Evolutionary conservation across 2,797 vertebrate genomes (phyloP).

Genomic region (Enteromius treurensis): DNA sequence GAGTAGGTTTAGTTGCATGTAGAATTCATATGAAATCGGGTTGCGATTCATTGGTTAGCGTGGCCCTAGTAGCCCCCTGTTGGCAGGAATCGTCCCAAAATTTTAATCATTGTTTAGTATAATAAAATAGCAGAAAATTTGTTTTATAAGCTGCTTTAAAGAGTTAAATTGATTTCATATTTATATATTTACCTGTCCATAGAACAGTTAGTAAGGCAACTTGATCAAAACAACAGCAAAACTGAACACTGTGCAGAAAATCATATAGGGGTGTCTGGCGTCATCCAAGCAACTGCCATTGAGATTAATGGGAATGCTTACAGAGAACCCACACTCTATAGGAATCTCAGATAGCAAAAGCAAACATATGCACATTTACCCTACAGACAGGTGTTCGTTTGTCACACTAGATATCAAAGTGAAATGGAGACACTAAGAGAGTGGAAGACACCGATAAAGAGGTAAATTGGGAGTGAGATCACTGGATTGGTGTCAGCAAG

Average conservation of each 20-base stretch:
- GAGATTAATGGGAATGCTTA: background rate
- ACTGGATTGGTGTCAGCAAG: constrained; percentile 57
- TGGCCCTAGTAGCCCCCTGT: background rate
- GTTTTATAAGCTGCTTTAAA: background rate
- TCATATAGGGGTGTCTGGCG: background rate
- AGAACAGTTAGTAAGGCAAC: background rate
- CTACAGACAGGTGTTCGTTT: constrained; percentile 16
- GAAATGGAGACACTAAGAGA: constrained; percentile 20
- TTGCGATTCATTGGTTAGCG: background rate
- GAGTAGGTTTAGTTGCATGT: background rate
- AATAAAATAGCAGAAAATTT: background rate
- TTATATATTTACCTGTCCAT: background rate
- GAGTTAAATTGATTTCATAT: background rate
- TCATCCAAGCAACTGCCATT: constrained; percentile 3
- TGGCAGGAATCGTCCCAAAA: background rate
- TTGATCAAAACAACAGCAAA: constrained; percentile 4
- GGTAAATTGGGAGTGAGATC: constrained; percentile 14
- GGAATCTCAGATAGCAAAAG: constrained; percentile 6
- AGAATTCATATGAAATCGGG: background rate
- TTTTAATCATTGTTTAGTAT: background rate
- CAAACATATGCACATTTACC: constrained; percentile 44
- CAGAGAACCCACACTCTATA: background rate
- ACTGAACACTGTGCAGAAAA: background rate
- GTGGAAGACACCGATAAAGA: constrained; percentile 14
- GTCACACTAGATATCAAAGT: constrained; percentile 42